Evolutionary conservation across 2,797 vertebrate genomes (phyloP).

Genomic region (Sebastes itinus): DNA sequence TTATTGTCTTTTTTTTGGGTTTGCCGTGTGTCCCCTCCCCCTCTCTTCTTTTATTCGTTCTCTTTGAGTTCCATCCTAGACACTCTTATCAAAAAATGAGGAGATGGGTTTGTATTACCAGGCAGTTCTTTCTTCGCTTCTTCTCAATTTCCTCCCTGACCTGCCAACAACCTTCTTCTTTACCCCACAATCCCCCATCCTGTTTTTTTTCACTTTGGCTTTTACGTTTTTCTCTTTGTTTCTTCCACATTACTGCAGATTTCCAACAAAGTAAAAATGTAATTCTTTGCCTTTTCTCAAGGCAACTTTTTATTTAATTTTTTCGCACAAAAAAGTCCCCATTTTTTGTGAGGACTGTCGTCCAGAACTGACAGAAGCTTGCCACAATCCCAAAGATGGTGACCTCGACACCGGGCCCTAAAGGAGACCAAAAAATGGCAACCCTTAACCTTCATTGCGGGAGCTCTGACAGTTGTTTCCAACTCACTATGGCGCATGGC

Average conservation of each 20-base stretch:
- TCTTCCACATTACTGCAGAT: conserved; percentile 75
- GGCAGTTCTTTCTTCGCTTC: conserved; percentile 84
- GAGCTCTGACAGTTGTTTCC: conserved; percentile 91
- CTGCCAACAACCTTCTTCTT: conserved; percentile 78
- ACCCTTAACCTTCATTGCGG: conserved; percentile 80
- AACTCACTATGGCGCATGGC: conserved; percentile 92
- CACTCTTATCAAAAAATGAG: conserved; percentile 86
- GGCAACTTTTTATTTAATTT: conserved; percentile 72
- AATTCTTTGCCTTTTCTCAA: conserved; percentile 71
- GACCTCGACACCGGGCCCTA: conserved; percentile 70
- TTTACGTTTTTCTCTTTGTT: conserved; percentile 77
- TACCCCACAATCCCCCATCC: conserved; percentile 75
- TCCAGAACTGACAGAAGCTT: conserved; percentile 88
- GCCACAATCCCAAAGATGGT: conserved; percentile 80
- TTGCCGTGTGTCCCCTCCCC: conserved; percentile 97
- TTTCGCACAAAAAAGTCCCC: conserved; percentile 77
- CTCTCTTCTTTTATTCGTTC: conserved; percentile 82
- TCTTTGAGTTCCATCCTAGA: conserved; percentile 89
- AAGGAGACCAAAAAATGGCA: conserved; percentile 71
- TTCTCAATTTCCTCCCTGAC: conserved; percentile 80
- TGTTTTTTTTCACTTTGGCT: conserved; percentile 74
- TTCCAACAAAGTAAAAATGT: conserved; percentile 67
- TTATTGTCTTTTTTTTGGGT: conserved; percentile 94
- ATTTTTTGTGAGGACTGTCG: conserved; percentile 88
- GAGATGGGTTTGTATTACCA: conserved; percentile 89